Evolutionary conservation across 2,113 vertebrate genomes (phyloP).

Genomic region (Dryoscopus gambensis): DNA sequence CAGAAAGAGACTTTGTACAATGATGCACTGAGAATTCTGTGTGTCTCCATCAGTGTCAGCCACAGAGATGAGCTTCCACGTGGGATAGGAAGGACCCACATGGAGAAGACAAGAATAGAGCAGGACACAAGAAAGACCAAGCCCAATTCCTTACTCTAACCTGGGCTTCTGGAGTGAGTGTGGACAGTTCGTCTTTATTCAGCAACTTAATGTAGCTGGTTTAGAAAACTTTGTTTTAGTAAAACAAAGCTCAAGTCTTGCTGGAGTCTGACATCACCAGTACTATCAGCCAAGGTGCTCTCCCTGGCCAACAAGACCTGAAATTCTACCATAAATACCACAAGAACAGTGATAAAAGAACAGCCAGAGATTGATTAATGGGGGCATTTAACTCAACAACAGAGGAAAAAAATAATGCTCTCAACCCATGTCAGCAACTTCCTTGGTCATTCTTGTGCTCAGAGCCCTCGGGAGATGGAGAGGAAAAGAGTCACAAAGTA

Average conservation of each 20-base stretch:
- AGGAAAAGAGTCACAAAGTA: neutral
- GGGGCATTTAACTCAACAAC: neutral
- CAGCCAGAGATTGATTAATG: neutral
- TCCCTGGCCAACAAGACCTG: neutral
- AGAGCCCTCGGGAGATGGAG: neutral
- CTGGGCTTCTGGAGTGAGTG: neutral
- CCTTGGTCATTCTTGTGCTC: neutral
- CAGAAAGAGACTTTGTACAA: neutral
- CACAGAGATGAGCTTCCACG: accelerated
- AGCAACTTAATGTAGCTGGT: neutral
- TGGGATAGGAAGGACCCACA: accelerated
- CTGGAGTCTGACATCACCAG: neutral
- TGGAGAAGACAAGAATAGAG: neutral
- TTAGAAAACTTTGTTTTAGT: neutral
- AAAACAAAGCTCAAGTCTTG: neutral
- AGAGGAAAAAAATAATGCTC: neutral
- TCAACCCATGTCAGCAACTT: neutral
- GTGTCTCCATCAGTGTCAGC: neutral
- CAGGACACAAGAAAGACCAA: neutral
- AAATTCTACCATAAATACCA: neutral
- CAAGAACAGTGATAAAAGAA: neutral
- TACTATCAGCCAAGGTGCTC: neutral
- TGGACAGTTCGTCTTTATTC: neutral
- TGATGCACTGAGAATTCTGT: neutral
- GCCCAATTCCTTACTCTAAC: neutral